A percentile compares a stretch with the other conserved stretches of the same genome.
Evolutionary conservation across 2,113 vertebrate genomes (phyloP).

Genomic region (Diadophis punctatus): DNA sequence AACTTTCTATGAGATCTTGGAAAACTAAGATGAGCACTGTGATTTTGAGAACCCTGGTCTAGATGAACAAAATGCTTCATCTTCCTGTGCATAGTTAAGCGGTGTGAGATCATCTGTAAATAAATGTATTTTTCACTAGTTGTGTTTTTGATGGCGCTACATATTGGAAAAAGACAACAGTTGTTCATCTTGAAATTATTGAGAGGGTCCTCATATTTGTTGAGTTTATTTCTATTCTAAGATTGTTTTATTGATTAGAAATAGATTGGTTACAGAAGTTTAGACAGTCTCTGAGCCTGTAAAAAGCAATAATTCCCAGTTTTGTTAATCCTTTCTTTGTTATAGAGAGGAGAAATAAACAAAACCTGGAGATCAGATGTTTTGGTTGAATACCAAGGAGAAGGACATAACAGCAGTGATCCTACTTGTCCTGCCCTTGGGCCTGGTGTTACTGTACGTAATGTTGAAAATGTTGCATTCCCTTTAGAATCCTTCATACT

Average conservation of each 20-base stretch:
- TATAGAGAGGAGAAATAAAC: slow-evolving; percentile 78
- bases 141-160: neutral
- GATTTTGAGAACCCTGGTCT: neutral
- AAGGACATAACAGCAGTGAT: slow-evolving; percentile 82
- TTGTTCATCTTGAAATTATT: neutral
- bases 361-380: slow-evolving; percentile 89
- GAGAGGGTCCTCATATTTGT: neutral
- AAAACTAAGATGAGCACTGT: neutral
- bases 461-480: neutral
- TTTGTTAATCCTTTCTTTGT: slow-evolving; percentile 9
- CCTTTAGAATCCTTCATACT: neutral
- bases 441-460: slow-evolving; percentile 88
- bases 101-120: neutral
- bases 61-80: neutral
- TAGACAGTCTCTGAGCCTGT: neutral
- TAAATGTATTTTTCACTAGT: neutral
- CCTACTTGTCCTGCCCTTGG: slow-evolving; percentile 88
- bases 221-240: neutral
- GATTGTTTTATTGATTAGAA: neutral
- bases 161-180: neutral
- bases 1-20: neutral
- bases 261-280: neutral
- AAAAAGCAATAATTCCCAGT: neutral
- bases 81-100: neutral
- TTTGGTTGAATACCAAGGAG: slow-evolving; percentile 94